Percentiles rank a stretch among this genome's conserved stretches.
Evolutionary conservation across 2,888 invertebrate species (phyloP).

Genomic region (Lamellibrachia satsuma): DNA sequence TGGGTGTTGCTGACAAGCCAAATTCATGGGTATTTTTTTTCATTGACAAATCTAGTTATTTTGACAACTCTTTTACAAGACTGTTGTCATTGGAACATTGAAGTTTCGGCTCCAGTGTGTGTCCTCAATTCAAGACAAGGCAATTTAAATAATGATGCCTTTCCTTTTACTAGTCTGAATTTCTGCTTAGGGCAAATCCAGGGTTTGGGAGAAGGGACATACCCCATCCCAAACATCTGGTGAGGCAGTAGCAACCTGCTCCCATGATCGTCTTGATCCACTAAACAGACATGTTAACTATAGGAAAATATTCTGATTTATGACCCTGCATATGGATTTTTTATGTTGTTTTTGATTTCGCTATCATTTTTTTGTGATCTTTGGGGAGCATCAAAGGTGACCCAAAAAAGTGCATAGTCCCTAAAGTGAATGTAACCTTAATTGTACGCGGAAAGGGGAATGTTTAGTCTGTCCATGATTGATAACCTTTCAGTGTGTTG

Average conservation of each 20-base stretch:
- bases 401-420: background rate
- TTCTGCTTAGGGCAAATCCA: background rate
- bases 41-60: background rate
- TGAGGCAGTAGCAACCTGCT: background rate
- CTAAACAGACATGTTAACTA: background rate
- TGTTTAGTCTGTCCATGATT: background rate
- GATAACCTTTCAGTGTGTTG: background rate
- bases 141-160: background rate
- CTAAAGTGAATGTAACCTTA: background rate
- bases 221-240: background rate
- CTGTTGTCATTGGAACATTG: background rate
- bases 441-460: background rate
- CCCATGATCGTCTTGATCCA: background rate
- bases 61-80: background rate
- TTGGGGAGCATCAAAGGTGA: slow-evolving; percentile 14
- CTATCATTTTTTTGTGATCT: background rate
- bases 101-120: background rate
- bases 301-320: background rate
- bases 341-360: background rate
- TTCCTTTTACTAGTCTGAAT: background rate
- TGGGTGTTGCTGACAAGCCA: background rate
- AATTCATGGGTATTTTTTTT: background rate
- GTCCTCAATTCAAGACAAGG: background rate
- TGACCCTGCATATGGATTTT: background rate
- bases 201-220: background rate